phyloP scores from a whole-genome alignment of 2,113 vertebrate species.

The Triplophysa rosa region DNA sequence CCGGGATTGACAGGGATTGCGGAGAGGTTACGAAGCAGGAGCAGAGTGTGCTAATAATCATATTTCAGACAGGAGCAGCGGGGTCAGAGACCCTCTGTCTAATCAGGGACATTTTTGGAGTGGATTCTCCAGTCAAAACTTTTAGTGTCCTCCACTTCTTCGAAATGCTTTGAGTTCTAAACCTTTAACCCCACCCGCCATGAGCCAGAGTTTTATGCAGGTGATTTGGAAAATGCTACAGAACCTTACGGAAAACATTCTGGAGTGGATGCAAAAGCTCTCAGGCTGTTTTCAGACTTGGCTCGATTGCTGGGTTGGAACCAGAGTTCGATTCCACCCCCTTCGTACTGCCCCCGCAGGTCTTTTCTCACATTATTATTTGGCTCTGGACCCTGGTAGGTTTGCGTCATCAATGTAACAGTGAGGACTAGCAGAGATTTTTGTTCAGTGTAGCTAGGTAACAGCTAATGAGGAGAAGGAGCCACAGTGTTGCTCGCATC shows the following conservation, averaged over 20 bases:
- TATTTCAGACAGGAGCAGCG: not conserved
- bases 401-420: not conserved
- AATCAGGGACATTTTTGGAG: slow-evolving; percentile 27
- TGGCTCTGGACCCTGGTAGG: not conserved
- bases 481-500: not conserved
- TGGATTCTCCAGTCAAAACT: slow-evolving; percentile 22
- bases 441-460: not conserved
- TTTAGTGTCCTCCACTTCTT: not conserved
- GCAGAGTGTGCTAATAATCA: slow-evolving; percentile 20
- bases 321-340: not conserved
- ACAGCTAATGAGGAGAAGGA: slow-evolving; percentile 1
- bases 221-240: not conserved
- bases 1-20: slow-evolving; percentile 10
- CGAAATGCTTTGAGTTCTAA: slow-evolving; percentile 16
- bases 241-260: not conserved
- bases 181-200: not conserved
- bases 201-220: slow-evolving; percentile 1
- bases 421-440: not conserved
- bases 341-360: not conserved
- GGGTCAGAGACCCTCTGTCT: slow-evolving; percentile 17
- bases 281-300: not conserved
- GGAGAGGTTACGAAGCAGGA: slow-evolving; percentile 34
- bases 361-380: not conserved
- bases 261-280: slow-evolving; percentile 2
- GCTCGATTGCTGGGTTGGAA: not conserved